Conservation (phyloP, 2,888 invertebrate species). For the Hanleya hanleyi region DNA sequence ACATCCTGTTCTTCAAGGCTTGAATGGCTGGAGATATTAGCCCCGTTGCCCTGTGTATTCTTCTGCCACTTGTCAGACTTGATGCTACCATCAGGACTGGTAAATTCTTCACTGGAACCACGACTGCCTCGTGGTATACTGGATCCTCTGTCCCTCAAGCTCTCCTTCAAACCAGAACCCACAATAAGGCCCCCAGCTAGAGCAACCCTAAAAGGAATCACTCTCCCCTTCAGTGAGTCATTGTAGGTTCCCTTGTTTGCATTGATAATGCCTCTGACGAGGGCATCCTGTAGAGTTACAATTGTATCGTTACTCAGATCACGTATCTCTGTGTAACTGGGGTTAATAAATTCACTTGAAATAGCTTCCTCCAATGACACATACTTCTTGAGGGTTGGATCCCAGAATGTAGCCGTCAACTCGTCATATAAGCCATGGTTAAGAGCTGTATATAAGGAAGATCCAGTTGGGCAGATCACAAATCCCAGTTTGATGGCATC, state of each 20-base stretch:
- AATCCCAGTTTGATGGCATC: slow-evolving; percentile 63
- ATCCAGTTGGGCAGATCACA: slow-evolving; percentile 61
- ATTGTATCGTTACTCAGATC: slow-evolving; percentile 55
- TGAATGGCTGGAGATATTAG: too few species aligned
- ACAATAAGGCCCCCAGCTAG: slow-evolving; percentile 62
- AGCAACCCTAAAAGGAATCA: slow-evolving; percentile 57
- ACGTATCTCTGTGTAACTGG: slow-evolving; percentile 53
- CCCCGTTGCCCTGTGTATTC: too few species aligned
- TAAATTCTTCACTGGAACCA: not conserved
- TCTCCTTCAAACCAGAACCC: slow-evolving; percentile 60
- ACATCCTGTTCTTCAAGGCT: too few species aligned
- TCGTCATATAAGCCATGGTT: slow-evolving; percentile 73
- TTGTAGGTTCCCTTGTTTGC: slow-evolving; percentile 52
- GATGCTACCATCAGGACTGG: too few species aligned
- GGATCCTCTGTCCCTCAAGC: slow-evolving; percentile 36
- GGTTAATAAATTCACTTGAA: slow-evolving; percentile 64
- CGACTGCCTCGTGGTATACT: not conserved
- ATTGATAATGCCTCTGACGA: slow-evolving; percentile 73
- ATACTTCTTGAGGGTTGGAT: slow-evolving; percentile 52
- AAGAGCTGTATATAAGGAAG: slow-evolving; percentile 62
- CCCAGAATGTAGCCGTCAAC: slow-evolving; percentile 68
- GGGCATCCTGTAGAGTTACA: slow-evolving; percentile 82
- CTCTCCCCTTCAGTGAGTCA: slow-evolving; percentile 44
- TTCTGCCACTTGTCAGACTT: too few species aligned
- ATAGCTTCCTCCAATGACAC: slow-evolving; percentile 71